phyloP scores from a whole-genome alignment of 2,888 invertebrate genomes.

The Globia sparganii region DNA sequence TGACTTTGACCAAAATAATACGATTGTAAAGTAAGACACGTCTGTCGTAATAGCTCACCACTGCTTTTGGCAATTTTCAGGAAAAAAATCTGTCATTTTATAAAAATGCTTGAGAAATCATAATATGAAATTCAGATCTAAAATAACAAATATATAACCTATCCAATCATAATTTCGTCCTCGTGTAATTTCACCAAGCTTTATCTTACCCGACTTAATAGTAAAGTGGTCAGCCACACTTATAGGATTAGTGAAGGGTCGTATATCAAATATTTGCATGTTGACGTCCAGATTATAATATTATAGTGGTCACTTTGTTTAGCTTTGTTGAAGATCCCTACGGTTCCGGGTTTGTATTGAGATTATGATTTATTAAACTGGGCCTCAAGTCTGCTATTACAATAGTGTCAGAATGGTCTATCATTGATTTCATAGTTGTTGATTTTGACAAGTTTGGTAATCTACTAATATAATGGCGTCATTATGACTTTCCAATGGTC shows the following conservation, averaged over 20 bases:
- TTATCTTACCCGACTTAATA: constrained; percentile 48
- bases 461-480: too few species aligned
- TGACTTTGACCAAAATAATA: too few species aligned
- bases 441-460: too few species aligned
- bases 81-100: too few species aligned
- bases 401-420: too few species aligned
- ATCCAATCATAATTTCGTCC: not conserved
- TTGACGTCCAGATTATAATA: constrained; percentile 79
- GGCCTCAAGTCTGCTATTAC: too few species aligned
- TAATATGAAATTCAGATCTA: not conserved
- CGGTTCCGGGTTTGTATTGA: constrained; percentile 56
- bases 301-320: constrained; percentile 78
- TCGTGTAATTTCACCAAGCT: not conserved
- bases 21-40: too few species aligned
- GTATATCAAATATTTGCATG: constrained; percentile 78
- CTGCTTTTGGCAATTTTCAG: too few species aligned
- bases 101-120: too few species aligned
- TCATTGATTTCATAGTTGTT: too few species aligned
- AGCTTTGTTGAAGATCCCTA: constrained; percentile 61
- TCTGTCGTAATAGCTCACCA: too few species aligned
- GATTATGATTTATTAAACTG: constrained; percentile 35
- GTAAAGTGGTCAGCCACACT: constrained; percentile 58
- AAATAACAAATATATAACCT: not conserved
- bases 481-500: too few species aligned
- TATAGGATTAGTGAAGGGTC: constrained; percentile 61